These are phyloP conservation scores for Mechanitis mazaeus DNA, from an alignment of 2,888 invertebrate species.

Conservation along the genomic window DNA sequence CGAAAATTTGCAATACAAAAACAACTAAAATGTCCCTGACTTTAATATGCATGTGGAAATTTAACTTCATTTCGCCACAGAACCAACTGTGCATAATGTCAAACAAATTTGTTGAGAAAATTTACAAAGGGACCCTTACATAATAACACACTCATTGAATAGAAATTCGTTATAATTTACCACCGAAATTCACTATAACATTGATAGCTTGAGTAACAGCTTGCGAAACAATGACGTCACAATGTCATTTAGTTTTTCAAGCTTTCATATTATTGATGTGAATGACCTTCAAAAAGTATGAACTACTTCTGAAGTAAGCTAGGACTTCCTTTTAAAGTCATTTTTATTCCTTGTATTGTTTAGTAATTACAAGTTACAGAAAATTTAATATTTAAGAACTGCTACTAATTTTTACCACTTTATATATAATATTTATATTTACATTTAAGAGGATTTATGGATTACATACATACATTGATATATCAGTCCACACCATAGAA, in stretches of 20 bases:
- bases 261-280: conserved; percentile 57
- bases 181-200: conserved; percentile 40
- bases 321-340: too few species aligned
- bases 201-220: conserved; percentile 47
- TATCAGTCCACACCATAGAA: too few species aligned
- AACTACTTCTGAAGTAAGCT: too few species aligned
- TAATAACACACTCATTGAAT: conserved; percentile 33
- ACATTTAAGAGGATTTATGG: too few species aligned
- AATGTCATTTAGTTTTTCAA: conserved; percentile 66
- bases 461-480: too few species aligned
- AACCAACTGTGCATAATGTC: conserved; percentile 8
- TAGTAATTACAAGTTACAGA: too few species aligned
- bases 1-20: conserved; percentile 29
- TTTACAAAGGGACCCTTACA: conserved; percentile 23
- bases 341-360: too few species aligned
- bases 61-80: conserved; percentile 24
- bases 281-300: conserved; percentile 26
- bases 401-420: too few species aligned
- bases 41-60: conserved; percentile 26
- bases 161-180: conserved; percentile 34
- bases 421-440: too few species aligned
- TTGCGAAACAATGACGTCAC: conserved; percentile 68
- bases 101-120: conserved; percentile 21
- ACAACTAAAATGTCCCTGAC: conserved; percentile 27
- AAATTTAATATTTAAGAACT: too few species aligned